Conservation (phyloP, 2,113 vertebrate species). For the Entomyzon cyanotis region DNA sequence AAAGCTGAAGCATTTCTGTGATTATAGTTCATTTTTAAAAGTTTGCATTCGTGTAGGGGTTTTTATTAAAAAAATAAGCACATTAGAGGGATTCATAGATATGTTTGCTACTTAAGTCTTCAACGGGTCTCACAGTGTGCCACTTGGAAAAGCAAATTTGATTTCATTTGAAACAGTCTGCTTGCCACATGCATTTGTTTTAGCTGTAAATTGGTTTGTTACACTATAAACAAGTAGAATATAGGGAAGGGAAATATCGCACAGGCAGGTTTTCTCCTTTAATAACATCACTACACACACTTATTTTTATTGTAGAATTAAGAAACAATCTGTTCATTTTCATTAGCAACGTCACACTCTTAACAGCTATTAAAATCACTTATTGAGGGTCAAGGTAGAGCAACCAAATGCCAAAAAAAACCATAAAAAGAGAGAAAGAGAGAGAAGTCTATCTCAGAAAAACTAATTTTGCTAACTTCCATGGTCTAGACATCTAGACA, state of each 20-base stretch:
- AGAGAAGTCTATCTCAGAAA: neutral
- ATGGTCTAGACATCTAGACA: neutral
- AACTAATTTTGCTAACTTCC: neutral
- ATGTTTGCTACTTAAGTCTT: neutral
- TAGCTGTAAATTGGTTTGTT: neutral
- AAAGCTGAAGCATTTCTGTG: constrained; percentile 16
- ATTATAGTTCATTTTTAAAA: neutral
- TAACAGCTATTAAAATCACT: neutral
- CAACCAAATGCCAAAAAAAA: neutral
- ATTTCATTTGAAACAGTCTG: neutral
- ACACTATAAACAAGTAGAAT: neutral
- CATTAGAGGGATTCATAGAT: neutral
- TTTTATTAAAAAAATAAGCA: constrained; percentile 13
- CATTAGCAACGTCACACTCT: neutral
- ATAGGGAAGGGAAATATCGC: neutral
- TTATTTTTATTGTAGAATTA: neutral
- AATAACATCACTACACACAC: neutral
- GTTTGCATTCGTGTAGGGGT: neutral
- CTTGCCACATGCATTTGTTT: neutral
- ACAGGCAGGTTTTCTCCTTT: neutral
- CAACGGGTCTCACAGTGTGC: neutral
- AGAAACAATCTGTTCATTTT: constrained; percentile 15
- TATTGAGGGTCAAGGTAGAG: neutral
- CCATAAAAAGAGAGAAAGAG: neutral
- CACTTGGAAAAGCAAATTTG: neutral